Conservation (phyloP, 2,888 invertebrate genomes). For the Trichogramma evanescens region DNA sequence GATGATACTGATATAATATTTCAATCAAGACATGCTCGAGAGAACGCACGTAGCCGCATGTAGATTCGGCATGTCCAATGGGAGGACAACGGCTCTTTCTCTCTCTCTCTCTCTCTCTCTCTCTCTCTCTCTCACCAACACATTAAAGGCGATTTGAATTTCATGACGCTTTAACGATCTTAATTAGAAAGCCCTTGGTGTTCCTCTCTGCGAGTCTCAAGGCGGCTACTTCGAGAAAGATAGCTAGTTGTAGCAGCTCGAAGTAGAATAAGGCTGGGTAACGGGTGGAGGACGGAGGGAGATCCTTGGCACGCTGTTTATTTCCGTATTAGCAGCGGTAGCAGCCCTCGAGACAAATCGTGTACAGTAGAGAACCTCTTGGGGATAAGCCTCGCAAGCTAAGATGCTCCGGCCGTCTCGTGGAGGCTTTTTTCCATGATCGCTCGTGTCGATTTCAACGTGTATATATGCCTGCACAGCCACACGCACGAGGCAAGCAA, state of each 20-base stretch:
- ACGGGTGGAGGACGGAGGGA: conserved; percentile 16
- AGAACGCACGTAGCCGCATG: too few relatives aligned
- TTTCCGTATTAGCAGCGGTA: conserved; percentile 37
- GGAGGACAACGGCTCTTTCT: neutral
- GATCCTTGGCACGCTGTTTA: conserved; percentile 37
- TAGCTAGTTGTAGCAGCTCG: conserved; percentile 10
- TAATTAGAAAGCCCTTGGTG: conserved; percentile 40
- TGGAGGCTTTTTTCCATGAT: neutral
- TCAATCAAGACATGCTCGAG: too few relatives aligned
- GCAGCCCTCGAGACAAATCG: conserved; percentile 8
- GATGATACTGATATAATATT: too few relatives aligned
- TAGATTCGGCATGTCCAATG: neutral
- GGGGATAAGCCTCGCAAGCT: neutral
- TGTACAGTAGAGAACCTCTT: neutral
- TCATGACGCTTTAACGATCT: conserved; percentile 47
- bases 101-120: neutral
- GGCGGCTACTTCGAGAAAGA: too few relatives aligned
- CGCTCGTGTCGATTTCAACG: neutral
- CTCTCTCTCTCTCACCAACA: neutral
- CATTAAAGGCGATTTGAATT: conserved; percentile 45
- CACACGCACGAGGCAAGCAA: neutral
- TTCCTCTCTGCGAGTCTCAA: too few relatives aligned
- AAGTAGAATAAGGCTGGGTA: conserved; percentile 6
- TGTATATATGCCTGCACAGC: too few relatives aligned
- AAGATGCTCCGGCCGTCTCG: neutral